Evolutionary conservation across 2,888 invertebrate species (phyloP).

Genomic region (Acrobasis suavella): DNA sequence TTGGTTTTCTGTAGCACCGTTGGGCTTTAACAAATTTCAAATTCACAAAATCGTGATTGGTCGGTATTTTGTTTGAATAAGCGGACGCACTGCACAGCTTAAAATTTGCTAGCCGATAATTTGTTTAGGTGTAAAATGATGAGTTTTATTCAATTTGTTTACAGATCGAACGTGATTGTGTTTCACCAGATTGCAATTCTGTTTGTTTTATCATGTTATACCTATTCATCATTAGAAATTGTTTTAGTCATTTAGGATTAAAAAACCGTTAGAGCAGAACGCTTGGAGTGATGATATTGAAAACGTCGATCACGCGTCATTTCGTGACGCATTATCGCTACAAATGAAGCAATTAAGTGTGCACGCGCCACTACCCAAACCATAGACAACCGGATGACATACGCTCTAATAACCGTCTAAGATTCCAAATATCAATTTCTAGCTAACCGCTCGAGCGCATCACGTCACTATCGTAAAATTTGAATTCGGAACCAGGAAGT

Average conservation of each 20-base stretch:
- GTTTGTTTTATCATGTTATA: slow-evolving; percentile 46
- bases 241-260: slow-evolving; percentile 32
- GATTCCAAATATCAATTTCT: slow-evolving; percentile 81
- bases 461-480: slow-evolving; percentile 58
- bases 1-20: slow-evolving; percentile 77
- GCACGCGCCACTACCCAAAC: slow-evolving; percentile 66
- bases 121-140: slow-evolving; percentile 74
- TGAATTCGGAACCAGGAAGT: slow-evolving; percentile 72
- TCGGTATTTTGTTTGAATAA: slow-evolving; percentile 78
- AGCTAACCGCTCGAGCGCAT: slow-evolving; percentile 65
- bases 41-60: slow-evolving; percentile 82
- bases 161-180: slow-evolving; percentile 51
- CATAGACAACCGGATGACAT: slow-evolving; percentile 70
- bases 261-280: slow-evolving; percentile 54
- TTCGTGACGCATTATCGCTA: slow-evolving; percentile 60
- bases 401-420: slow-evolving; percentile 75
- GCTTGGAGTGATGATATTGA: slow-evolving; percentile 45
- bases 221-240: slow-evolving; percentile 42
- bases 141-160: slow-evolving; percentile 70
- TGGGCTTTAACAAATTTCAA: slow-evolving; percentile 80
- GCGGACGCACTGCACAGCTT: slow-evolving; percentile 60
- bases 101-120: slow-evolving; percentile 69
- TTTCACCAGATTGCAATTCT: slow-evolving; percentile 46
- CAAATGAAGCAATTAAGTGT: slow-evolving; percentile 79
- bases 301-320: slow-evolving; percentile 39